Conservation (phyloP, 2,888 invertebrate genomes). For the Sphecodes monilicornis region DNA sequence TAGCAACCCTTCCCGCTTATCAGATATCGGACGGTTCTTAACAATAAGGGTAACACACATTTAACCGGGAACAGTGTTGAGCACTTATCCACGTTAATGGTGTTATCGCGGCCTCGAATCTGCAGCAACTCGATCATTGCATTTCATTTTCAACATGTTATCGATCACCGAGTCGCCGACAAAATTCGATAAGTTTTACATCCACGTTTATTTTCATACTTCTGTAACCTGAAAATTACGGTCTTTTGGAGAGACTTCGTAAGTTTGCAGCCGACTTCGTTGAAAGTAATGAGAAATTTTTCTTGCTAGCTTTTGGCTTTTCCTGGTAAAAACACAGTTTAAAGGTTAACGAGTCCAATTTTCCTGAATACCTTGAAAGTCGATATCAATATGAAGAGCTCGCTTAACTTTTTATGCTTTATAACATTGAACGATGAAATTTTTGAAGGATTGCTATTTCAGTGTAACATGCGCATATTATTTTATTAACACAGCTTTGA, state of each 20-base stretch:
- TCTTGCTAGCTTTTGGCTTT: background rate
- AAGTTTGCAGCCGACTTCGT: background rate
- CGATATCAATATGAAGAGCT: background rate
- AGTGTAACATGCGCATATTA: background rate
- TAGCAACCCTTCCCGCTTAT: background rate
- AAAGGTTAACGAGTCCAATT: background rate
- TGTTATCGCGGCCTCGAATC: background rate
- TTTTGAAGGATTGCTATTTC: background rate
- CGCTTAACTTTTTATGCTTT: background rate
- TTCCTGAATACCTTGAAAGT: background rate
- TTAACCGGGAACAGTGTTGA: background rate
- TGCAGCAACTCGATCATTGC: background rate
- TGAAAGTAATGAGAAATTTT: background rate
- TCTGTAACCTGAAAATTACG: background rate
- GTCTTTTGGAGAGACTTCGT: background rate
- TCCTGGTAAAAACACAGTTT: background rate
- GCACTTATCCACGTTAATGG: background rate
- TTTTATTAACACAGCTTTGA: too few species aligned
- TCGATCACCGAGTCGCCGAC: background rate
- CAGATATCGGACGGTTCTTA: background rate
- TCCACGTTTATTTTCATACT: background rate
- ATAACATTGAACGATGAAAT: background rate
- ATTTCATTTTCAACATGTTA: background rate
- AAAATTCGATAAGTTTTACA: background rate
- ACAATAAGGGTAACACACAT: slow-evolving; percentile 6